Conservation (phyloP, 2,797 vertebrate species). For the Gouania willdenowi region DNA sequence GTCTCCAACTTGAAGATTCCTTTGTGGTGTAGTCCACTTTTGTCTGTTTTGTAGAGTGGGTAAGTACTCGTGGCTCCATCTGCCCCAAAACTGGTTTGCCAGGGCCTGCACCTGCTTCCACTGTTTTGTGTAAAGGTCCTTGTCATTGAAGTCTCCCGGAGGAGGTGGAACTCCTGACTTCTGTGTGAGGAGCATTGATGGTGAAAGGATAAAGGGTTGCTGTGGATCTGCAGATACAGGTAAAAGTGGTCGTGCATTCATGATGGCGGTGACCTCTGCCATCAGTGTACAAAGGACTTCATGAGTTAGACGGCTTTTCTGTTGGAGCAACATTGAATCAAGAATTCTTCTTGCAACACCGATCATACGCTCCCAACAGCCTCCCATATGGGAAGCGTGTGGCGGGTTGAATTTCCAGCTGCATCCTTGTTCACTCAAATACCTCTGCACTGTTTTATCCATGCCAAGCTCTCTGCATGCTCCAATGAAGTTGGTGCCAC, state of each 20-base stretch:
- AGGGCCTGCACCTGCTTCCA: not conserved
- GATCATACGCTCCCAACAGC: not conserved
- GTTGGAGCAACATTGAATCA: not conserved
- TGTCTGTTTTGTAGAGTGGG: not conserved
- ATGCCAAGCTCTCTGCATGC: not conserved
- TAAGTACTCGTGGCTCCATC: not conserved
- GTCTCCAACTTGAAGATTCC: not conserved
- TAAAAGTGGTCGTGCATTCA: not conserved
- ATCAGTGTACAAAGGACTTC: constrained; percentile 5
- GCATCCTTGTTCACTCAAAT: not conserved
- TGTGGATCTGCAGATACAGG: not conserved
- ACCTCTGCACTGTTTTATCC: not conserved
- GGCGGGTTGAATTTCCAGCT: not conserved
- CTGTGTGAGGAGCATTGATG: not conserved
- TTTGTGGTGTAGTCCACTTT: not conserved
- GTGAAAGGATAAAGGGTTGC: not conserved
- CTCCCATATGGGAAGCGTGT: not conserved
- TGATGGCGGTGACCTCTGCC: not conserved
- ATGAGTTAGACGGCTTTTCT: not conserved
- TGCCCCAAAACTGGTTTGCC: not conserved
- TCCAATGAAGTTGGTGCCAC: not conserved
- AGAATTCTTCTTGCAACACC: not conserved
- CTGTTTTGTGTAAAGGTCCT: not conserved
- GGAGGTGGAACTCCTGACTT: not conserved
- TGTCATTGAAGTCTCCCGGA: not conserved